Evolutionary conservation across 2,797 vertebrate genomes (phyloP).

Genomic region (Naso thynnoides): DNA sequence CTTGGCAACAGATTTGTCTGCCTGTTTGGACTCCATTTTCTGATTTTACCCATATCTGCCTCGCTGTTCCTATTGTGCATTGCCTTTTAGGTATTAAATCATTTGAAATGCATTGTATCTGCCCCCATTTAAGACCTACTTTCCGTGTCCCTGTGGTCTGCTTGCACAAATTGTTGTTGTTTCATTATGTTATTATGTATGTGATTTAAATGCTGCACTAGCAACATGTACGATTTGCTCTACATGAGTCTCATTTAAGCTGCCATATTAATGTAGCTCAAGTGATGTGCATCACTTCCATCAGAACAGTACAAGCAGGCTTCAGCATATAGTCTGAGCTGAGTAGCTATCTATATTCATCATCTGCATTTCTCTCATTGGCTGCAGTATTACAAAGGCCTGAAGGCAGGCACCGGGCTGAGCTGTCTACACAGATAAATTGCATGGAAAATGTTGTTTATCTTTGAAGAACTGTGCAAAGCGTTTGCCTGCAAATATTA

Average conservation of each 20-base stretch:
- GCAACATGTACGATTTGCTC: conserved; percentile 19
- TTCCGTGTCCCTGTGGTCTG: too few relatives aligned
- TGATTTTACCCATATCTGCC: too few relatives aligned
- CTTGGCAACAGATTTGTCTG: too few relatives aligned
- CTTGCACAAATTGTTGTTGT: neutral
- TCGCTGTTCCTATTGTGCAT: too few relatives aligned
- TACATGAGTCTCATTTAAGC: conserved; percentile 30
- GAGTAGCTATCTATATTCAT: conserved; percentile 74
- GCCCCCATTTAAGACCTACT: too few relatives aligned
- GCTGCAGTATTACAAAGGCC: conserved; percentile 54
- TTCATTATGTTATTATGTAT: neutral
- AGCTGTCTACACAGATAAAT: conserved; percentile 57
- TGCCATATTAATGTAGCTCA: conserved; percentile 42
- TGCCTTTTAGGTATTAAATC: too few relatives aligned
- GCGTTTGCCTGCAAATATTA: conserved; percentile 48
- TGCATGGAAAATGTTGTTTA: conserved; percentile 64
- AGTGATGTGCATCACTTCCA: conserved; percentile 31
- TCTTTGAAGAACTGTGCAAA: conserved; percentile 62
- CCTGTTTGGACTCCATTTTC: too few relatives aligned
- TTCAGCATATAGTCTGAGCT: conserved; percentile 45
- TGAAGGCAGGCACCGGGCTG: conserved; percentile 49
- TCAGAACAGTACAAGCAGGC: conserved; percentile 29
- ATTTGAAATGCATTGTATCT: too few relatives aligned
- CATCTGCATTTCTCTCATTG: conserved; percentile 64
- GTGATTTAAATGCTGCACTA: conserved; percentile 6